Evolutionary conservation across 2,888 invertebrate genomes (phyloP), one percentile per base, ranked within the genome.

Genomic region (Xanthorhoe spadicearia): DNA sequence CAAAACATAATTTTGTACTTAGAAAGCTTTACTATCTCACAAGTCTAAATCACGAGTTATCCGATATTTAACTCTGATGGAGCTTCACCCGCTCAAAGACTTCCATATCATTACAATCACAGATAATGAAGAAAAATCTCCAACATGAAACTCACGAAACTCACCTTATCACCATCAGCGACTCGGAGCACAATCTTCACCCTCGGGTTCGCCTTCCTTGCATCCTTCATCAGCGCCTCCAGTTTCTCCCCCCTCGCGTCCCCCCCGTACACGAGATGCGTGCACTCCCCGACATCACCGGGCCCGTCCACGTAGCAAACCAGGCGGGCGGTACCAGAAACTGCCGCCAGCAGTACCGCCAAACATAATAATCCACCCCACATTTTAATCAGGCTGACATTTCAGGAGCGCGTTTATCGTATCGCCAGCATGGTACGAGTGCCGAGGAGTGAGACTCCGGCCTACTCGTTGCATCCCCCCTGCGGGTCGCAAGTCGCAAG

Each of bases 131-230:
- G 8, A 7, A 32, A 32, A 32, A 43, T 13, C 17, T 8, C 48
- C 7, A 13, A 43, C 10, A 38, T 38, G 15, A 19, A 43, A 46
- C 19, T 17, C 43, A 10, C 7, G 9, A 32, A 32, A 67, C 88
- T 83, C 86, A 95, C 95, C 94, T 95, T 94, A 80, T 95, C 94
- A 69, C 88, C 90, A 69, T 94, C 94, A 72, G 88, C 86, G 59
- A 94, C 93, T 66, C 93, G 92, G 70, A 95, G 80, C 70, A 95
- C 83, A 72, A 95, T 88, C 85, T 95, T 95, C 74, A 93, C 83
- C 64, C 90, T 86, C 28, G 93, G 92, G 69, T 92, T 90, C 67
- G 83, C 84, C 71, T 92, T 92, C 77, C 90, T 90, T 74, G 94
- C 90, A 70, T 89, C 90, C 80, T 94, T 94, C 74, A 93, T 76